These are phyloP conservation scores for Corydoras sp. DNA, from an alignment of 2,113 vertebrate genomes.

Conservation along the genomic window DNA sequence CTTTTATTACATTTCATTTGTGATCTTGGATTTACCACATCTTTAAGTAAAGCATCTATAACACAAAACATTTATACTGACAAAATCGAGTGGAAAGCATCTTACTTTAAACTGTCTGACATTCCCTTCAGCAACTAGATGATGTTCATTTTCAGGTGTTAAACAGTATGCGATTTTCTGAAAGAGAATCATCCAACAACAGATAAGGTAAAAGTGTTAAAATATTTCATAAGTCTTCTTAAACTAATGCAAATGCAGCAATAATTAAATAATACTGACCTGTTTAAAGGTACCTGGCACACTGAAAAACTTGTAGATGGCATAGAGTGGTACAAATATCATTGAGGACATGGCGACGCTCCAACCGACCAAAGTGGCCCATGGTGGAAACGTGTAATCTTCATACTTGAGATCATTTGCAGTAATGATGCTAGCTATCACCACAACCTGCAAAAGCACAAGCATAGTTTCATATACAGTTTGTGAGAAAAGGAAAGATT, in stretches of 20 bases:
- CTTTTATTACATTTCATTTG: no score
- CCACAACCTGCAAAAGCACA: conserved; percentile 76
- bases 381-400: conserved; percentile 82
- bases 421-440: conserved; percentile 87
- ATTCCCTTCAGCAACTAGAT: conserved; percentile 83
- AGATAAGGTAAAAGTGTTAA: background rate
- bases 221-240: background rate
- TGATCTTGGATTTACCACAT: no score
- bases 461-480: no score
- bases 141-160: conserved; percentile 90
- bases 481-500: no score
- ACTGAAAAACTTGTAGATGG: conserved; percentile 84
- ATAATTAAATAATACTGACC: conserved; percentile 64
- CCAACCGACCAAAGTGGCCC: conserved; percentile 89
- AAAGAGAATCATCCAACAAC: conserved; percentile 34
- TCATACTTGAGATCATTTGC: conserved; percentile 83
- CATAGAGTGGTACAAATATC: conserved; percentile 82
- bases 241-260: background rate
- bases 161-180: conserved; percentile 93
- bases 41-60: no score
- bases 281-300: conserved; percentile 79
- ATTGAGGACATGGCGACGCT: conserved; percentile 89
- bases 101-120: conserved; percentile 89
- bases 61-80: no score
- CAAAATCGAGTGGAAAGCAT: background rate